A percentile compares a stretch with the other conserved stretches of the same genome.
Conservation (phyloP, 2,113 vertebrate genomes). For the Boleophthalmus pectinirostris region DNA sequence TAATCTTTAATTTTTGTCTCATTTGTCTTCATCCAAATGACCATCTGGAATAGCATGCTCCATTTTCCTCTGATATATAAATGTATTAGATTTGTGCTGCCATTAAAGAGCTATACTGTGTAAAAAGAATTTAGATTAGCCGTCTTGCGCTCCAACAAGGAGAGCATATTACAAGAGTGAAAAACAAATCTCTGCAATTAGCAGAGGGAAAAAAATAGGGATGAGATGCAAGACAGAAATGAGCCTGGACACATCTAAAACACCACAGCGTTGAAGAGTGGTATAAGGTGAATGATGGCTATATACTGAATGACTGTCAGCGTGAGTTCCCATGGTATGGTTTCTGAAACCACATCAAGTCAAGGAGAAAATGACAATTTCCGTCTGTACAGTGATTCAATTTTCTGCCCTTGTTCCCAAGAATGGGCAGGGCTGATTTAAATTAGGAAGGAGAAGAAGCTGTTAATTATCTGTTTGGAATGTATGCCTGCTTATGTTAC, state of each 20-base stretch:
- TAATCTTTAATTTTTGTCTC: conserved; percentile 71
- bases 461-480: conserved; percentile 74
- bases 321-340: conserved; percentile 56
- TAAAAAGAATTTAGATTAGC: conserved; percentile 8
- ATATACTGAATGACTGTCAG: conserved; percentile 67
- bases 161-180: conserved; percentile 40
- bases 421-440: conserved; percentile 61
- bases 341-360: conserved; percentile 71
- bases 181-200: no score
- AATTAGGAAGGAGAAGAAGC: conserved; percentile 70
- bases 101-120: conserved; percentile 28
- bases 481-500: conserved; percentile 58
- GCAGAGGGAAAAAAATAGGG: no score
- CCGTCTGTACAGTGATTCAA: conserved; percentile 68
- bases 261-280: conserved; percentile 38
- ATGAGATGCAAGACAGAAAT: conserved; percentile 44
- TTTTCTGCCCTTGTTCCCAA: conserved; percentile 71
- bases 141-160: conserved; percentile 15
- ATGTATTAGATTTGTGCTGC: conserved; percentile 40
- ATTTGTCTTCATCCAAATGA: conserved; percentile 73
- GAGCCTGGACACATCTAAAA: conserved; percentile 26
- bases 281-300: conserved; percentile 54
- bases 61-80: conserved; percentile 66
- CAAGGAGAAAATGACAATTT: conserved; percentile 70
- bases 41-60: conserved; percentile 74